Conservation (phyloP, 2,888 invertebrate species). For the Cordilura impudica region DNA sequence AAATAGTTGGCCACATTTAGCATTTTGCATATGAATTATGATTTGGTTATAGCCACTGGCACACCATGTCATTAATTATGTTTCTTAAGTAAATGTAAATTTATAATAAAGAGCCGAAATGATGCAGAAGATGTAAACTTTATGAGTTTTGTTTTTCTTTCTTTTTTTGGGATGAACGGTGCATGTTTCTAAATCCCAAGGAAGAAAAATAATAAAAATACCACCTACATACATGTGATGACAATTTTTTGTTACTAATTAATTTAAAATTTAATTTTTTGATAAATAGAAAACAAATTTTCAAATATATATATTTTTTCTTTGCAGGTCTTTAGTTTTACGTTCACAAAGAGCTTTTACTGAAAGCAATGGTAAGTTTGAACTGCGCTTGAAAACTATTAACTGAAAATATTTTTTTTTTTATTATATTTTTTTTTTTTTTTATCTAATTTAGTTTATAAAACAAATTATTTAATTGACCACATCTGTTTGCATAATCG, state of each 20-base stretch:
- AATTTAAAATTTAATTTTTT: neutral
- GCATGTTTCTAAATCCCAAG: constrained; percentile 14
- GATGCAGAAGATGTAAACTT: neutral
- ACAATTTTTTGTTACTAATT: constrained; percentile 25
- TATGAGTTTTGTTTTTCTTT: neutral
- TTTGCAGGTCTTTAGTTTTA: constrained; percentile 77
- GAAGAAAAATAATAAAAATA: neutral
- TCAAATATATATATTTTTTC: too few species aligned
- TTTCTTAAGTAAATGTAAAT: constrained; percentile 4
- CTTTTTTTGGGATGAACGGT: neutral
- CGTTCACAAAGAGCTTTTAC: constrained; percentile 75
- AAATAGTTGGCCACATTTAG: neutral
- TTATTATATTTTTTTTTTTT: neutral
- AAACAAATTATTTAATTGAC: constrained; percentile 32
- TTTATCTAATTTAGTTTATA: constrained; percentile 7
- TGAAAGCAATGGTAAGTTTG: constrained; percentile 76
- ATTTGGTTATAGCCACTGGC: constrained; percentile 33
- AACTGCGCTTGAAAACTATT: neutral
- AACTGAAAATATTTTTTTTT: neutral
- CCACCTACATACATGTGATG: constrained; percentile 36
- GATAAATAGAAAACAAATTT: neutral
- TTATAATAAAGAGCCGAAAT: neutral
- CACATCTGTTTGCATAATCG: constrained; percentile 7
- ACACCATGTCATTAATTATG: constrained; percentile 63
- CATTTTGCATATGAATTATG: constrained; percentile 18